A percentile compares a stretch with the other conserved stretches of the same genome.
Conservation (phyloP, 2,797 vertebrate genomes). For the Furcifer pardalis region DNA sequence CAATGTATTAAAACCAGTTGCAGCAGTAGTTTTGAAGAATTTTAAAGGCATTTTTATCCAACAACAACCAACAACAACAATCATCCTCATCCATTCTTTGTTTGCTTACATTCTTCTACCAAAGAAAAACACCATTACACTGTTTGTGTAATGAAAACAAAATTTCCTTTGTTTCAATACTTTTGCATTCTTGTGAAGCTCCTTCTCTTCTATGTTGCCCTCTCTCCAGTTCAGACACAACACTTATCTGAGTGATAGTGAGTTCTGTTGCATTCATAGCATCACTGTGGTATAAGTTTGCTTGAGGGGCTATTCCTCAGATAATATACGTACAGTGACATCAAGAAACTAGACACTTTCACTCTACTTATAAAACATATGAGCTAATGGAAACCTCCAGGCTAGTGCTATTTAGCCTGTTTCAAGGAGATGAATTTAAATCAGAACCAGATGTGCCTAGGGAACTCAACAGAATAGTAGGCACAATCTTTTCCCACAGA, state of each 20-base stretch:
- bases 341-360: slow-evolving; percentile 50
- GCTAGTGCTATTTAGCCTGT: slow-evolving; percentile 28
- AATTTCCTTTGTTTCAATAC: slow-evolving; percentile 25
- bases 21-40: slow-evolving; percentile 5
- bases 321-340: slow-evolving; percentile 29
- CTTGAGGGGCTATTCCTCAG: background rate
- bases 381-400: slow-evolving; percentile 42
- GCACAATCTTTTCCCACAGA: slow-evolving; percentile 11
- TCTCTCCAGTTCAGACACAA: background rate
- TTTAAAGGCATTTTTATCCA: background rate
- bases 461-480: slow-evolving; percentile 8
- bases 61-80: slow-evolving; percentile 31
- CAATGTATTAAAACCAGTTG: slow-evolving; percentile 34
- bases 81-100: slow-evolving; percentile 10
- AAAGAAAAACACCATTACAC: slow-evolving; percentile 23
- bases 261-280: background rate
- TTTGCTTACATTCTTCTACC: slow-evolving; percentile 31
- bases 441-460: slow-evolving; percentile 28
- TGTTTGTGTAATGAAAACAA: slow-evolving; percentile 27
- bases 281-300: background rate
- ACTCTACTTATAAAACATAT: slow-evolving; percentile 44
- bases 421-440: slow-evolving; percentile 21
- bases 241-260: background rate
- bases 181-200: slow-evolving; percentile 26
- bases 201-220: slow-evolving; percentile 3